Base-by-base conservation (phyloP, 2,113 vertebrate genomes). In the Scortum barcoo region DNA sequence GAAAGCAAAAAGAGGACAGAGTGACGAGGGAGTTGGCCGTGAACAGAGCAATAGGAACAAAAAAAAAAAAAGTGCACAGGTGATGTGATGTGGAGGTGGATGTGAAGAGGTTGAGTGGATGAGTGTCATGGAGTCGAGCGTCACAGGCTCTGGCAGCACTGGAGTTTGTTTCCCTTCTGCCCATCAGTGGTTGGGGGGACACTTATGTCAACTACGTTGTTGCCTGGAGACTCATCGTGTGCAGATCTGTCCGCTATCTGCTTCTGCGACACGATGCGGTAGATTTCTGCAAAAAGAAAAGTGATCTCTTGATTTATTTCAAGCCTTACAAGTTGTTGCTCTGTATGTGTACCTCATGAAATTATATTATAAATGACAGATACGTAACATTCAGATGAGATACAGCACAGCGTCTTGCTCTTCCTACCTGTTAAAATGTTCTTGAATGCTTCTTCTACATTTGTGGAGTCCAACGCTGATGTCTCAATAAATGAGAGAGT, bases 71-170 rank as follows among this genome's bases (percentile, higher is more conserved):
- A 91, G 93, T 92, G 92, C 94, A 84, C 80, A 53, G 80, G 76
- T 88, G 75, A 85, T 58, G 87, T 68, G 73, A 58, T 48, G 51
- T 80, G 58, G 80, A 78, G 80, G 81, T 88, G 87, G 89, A 67
- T 76, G 72, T 46, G 81, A 80, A 75, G 57, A 69, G 63, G 46
- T 40, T 13, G 67, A 67, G 33, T 36, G 77, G 78, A 58, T 48
- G 72, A 88, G 85, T 78, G 70, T 74, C 42, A 72, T 42, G 72
- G 72, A n/a, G 65, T 62, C 28, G 87, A 89, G 80, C 75, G 94
- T 99, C 97, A 99, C 97, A 97, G 97, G 90, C 96, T 98, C 95
- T 99, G 97, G 93, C 98, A 99, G 95, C 98, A 99, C 94, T 97
- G 98, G 57, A 99, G 96, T 96, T 97, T 98, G 95, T 91, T 98